Conservation (phyloP, 2,113 vertebrate species). For the Oreotrochilus melanogaster region DNA sequence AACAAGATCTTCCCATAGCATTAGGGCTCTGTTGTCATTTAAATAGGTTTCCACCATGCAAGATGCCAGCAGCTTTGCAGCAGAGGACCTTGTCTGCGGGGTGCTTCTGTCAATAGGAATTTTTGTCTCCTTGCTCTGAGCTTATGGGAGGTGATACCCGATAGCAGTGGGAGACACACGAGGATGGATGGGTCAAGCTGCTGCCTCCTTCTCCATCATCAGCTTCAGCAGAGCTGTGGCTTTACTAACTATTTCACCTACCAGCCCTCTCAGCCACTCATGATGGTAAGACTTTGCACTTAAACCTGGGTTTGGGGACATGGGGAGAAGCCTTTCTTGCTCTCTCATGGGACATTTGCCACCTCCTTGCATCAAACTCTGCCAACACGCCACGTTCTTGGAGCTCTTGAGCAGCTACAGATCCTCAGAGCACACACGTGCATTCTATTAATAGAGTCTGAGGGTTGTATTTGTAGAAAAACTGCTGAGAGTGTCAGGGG, state of each 20-base stretch:
- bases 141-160: neutral
- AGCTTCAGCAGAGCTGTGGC: neutral
- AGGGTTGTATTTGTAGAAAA: neutral
- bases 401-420: neutral
- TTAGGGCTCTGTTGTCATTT: neutral
- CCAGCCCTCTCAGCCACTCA: neutral
- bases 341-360: neutral
- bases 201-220: neutral
- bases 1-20: neutral
- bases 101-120: slow-evolving; percentile 34
- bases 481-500: neutral
- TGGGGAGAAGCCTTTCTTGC: neutral
- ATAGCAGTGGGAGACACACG: neutral
- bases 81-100: slow-evolving; percentile 16
- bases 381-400: neutral
- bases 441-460: neutral
- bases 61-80: slow-evolving; percentile 21
- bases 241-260: neutral
- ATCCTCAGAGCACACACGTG: neutral
- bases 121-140: neutral
- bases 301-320: rapidly evolving
- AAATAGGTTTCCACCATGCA: neutral
- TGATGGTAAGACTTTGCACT: neutral
- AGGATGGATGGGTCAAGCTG: neutral
- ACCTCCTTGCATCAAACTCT: neutral